Conservation (phyloP, 2,888 invertebrate species). For the Drosophila neoperkinsi region DNA sequence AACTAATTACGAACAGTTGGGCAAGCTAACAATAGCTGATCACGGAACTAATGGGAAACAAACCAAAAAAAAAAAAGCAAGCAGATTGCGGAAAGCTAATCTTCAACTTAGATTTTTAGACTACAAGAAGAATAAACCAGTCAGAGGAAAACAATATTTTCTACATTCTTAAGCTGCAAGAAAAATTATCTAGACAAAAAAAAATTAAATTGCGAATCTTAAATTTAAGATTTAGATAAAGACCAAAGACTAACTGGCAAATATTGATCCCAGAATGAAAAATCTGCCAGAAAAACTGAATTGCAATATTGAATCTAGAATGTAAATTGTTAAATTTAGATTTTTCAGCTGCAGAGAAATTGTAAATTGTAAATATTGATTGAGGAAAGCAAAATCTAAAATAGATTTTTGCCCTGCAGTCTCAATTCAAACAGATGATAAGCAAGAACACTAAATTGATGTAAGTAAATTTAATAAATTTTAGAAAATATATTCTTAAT, state of each 20-base stretch:
- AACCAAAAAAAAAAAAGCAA: not conserved
- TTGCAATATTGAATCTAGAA: not conserved
- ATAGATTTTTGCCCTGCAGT: not conserved
- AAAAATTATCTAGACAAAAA: not conserved
- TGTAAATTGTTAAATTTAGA: not conserved
- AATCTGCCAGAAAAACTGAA: not conserved
- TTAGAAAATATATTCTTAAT: not conserved
- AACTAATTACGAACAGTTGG: slow-evolving; percentile 53
- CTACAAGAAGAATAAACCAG: not conserved
- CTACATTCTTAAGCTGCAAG: not conserved
- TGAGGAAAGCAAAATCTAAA: not conserved
- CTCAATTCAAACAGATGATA: not conserved
- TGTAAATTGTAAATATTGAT: not conserved
- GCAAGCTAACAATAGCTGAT: not conserved
- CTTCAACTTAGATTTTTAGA: not conserved
- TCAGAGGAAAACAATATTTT: not conserved
- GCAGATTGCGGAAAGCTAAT: not conserved
- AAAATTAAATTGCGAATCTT: not conserved
- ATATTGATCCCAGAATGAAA: not conserved
- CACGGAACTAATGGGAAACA: not conserved
- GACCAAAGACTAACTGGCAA: not conserved
- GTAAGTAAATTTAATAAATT: no score
- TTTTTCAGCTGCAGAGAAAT: not conserved
- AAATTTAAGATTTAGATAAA: not conserved
- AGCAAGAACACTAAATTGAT: not conserved